These are phyloP conservation scores for Promerops cafer DNA, from an alignment of 2,113 vertebrate genomes.

Conservation along the genomic window DNA sequence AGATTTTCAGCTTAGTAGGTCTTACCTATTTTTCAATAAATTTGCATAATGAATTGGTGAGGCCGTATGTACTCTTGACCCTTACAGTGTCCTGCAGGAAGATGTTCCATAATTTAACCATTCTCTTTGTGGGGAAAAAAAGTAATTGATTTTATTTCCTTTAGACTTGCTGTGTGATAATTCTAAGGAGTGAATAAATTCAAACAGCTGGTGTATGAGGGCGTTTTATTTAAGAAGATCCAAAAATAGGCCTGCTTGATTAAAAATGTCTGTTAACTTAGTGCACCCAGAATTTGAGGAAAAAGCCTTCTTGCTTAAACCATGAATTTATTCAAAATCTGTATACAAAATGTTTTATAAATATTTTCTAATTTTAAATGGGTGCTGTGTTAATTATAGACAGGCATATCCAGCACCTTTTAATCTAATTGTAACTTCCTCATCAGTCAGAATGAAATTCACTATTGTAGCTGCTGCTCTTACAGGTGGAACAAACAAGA, in stretches of 20 bases:
- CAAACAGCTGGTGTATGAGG: background rate
- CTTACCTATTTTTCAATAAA: background rate
- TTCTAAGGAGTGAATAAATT: background rate
- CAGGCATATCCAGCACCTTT: background rate
- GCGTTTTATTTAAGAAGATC: background rate
- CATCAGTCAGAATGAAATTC: background rate
- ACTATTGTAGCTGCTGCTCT: background rate
- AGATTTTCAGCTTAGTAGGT: background rate
- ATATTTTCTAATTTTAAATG: background rate
- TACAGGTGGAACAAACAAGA: background rate
- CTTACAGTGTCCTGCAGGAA: background rate
- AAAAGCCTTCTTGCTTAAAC: background rate
- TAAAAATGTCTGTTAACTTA: constrained; percentile 2
- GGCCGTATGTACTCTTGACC: background rate
- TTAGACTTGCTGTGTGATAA: background rate
- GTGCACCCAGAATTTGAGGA: background rate
- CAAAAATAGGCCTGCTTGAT: background rate
- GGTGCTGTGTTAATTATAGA: background rate
- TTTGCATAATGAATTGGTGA: background rate
- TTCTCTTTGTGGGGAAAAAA: background rate
- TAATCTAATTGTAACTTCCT: background rate
- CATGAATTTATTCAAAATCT: background rate
- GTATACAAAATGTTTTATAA: background rate
- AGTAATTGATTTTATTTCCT: background rate
- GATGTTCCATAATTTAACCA: background rate